Base-by-base conservation (phyloP, 2,797 vertebrate genomes). In the Borostomias antarcticus region DNA sequence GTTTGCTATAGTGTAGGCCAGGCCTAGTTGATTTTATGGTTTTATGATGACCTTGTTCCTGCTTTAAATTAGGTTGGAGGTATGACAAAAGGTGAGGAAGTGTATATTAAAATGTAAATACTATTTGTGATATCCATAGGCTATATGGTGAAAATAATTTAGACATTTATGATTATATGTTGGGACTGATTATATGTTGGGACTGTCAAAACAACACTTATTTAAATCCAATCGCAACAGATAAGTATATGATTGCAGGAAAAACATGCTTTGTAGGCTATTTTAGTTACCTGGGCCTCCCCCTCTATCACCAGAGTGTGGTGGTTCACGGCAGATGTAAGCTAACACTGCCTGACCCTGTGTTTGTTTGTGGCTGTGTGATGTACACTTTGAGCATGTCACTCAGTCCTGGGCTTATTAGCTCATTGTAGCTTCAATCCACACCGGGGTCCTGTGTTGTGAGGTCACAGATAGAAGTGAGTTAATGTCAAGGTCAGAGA, bases 381-480 rank as follows among this genome's bases (percentile, higher is more conserved):
- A 54, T 63, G 51, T 23, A 60, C 67, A 73, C 45, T 74, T 80
- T 51, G 25, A 65, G 70, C 53, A 57, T 51, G 61, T 56, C 32
- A 51, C 43, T 2, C 48, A 43, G 52, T 33, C 25, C 62, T 62
- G 17, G 37, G 56, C 75, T 82, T 76, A 84, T 79, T 77, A 33
- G 80, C 69, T 81, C 74, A 79, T 82, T 87, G 80, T 86, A 77
- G 69, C 51, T 57, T 13, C 23, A 28, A 1, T 19, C 43, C 29
- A 54, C 59, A 60, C 50, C 32, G 53, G 11, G n/a, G 50, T 63
- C 70, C 57, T 23, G 23, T 26, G 60, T 58, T 64, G 70, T 68
- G 67, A 83, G 77, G 68, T 75, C 78, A 81, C 76, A 29, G 80
- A 83, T 79, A 86, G 84, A 79, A 72, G 30, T 71, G 21, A 13